A percentile compares a stretch with the other conserved stretches of the same genome.
These are phyloP conservation scores for Amorpha juglandis DNA, from an alignment of 2,888 invertebrate species.

Conservation along the genomic window DNA sequence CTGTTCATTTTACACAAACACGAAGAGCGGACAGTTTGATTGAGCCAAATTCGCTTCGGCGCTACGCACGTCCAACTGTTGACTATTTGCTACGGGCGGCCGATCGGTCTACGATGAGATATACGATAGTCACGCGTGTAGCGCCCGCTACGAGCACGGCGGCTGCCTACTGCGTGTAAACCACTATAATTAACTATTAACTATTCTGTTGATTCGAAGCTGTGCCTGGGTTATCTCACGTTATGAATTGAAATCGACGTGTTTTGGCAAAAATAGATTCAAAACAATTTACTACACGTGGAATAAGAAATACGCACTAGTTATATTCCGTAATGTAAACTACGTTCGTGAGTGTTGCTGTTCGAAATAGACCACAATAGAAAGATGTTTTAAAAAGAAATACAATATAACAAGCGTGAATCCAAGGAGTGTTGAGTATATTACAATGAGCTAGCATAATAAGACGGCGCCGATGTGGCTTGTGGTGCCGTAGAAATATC, in stretches of 20 bases:
- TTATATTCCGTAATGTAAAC: background rate
- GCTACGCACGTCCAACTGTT: conserved; percentile 43
- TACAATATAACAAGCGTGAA: conserved; percentile 13
- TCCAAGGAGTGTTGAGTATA: conserved; percentile 22
- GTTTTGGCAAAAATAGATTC: conserved; percentile 24
- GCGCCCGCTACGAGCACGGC: conserved; percentile 32
- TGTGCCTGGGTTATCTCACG: conserved; percentile 26
- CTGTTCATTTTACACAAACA: conserved; percentile 61
- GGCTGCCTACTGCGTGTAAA: conserved; percentile 9
- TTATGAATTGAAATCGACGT: conserved; percentile 25
- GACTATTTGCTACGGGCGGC: conserved; percentile 37
- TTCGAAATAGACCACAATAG: background rate
- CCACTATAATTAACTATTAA: conserved; percentile 22
- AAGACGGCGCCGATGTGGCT: conserved; percentile 52
- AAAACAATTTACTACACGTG: conserved; percentile 16
- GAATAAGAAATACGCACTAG: background rate
- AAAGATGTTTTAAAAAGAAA: conserved; percentile 18
- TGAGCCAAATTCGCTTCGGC: conserved; percentile 54
- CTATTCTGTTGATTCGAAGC: conserved; percentile 23
- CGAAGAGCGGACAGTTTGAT: conserved; percentile 57
- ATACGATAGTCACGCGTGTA: conserved; percentile 27
- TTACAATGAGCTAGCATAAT: conserved; percentile 62
- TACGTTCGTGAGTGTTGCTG: background rate
- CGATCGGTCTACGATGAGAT: conserved; percentile 32
- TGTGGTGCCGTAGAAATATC: conserved; percentile 36